phyloP scores from a whole-genome alignment of 2,797 vertebrate genomes.

The Smutsia gigantea region DNA sequence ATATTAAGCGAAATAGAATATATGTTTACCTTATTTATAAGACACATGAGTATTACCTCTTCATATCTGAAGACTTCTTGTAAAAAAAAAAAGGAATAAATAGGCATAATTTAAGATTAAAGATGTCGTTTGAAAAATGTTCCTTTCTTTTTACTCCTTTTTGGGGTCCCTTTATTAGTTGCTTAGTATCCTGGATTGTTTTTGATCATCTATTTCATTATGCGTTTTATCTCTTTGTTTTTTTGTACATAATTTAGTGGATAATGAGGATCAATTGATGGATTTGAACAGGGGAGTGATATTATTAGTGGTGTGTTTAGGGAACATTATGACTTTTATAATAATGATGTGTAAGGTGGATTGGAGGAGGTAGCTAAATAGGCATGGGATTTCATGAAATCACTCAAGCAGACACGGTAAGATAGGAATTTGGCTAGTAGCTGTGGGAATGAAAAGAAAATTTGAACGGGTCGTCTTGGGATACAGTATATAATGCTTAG shows the following conservation, averaged over 20 bases:
- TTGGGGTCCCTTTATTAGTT: neutral
- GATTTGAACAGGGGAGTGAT: neutral
- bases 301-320: neutral
- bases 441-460: neutral
- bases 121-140: neutral
- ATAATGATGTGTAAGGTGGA: neutral
- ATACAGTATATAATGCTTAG: neutral
- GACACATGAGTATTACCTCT: neutral
- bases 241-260: neutral
- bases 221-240: neutral
- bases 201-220: neutral
- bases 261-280: neutral
- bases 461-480: neutral
- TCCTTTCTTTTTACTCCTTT: neutral
- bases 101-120: neutral
- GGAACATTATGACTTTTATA: neutral
- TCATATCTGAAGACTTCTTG: neutral
- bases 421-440: neutral
- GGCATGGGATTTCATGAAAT: neutral
- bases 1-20: neutral
- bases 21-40: neutral
- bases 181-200: neutral
- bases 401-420: neutral
- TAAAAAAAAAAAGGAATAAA: neutral
- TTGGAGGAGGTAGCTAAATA: neutral